These are phyloP conservation scores for Butorides virescens DNA, from an alignment of 2,113 vertebrate genomes.

Conservation along the genomic window DNA sequence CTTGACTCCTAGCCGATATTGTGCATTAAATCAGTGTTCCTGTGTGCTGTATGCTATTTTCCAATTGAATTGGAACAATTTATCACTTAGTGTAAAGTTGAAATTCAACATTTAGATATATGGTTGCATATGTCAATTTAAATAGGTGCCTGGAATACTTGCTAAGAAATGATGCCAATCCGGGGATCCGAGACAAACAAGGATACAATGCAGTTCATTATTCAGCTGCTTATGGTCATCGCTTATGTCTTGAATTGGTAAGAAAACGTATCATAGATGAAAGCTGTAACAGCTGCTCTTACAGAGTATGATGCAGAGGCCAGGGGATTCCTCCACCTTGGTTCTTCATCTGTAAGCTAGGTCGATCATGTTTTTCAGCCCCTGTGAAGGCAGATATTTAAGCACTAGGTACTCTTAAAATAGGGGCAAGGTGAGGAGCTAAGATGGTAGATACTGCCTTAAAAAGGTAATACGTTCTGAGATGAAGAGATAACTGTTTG, in stretches of 20 bases:
- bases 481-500: not conserved
- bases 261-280: not conserved
- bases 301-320: not conserved
- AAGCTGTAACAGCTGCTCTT: not conserved
- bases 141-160: slow-evolving; percentile 98
- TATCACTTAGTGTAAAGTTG: slow-evolving; percentile 4
- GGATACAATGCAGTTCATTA: slow-evolving; percentile 98
- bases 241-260: slow-evolving; percentile 84
- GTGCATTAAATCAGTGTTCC: not conserved
- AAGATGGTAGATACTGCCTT: not conserved
- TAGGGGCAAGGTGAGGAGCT: not conserved
- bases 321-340: not conserved
- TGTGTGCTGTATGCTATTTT: slow-evolving; percentile 14
- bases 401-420: not conserved
- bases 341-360: not conserved
- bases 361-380: not conserved
- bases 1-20: not conserved
- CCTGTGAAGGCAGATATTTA: not conserved
- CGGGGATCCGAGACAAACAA: slow-evolving; percentile 96
- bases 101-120: slow-evolving; percentile 22
- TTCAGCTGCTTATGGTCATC: slow-evolving; percentile 79
- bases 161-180: slow-evolving; percentile 95
- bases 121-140: slow-evolving; percentile 49
- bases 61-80: not conserved
- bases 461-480: not conserved